Conservation (phyloP, 2,797 vertebrate species). For the Microtus californicus region DNA sequence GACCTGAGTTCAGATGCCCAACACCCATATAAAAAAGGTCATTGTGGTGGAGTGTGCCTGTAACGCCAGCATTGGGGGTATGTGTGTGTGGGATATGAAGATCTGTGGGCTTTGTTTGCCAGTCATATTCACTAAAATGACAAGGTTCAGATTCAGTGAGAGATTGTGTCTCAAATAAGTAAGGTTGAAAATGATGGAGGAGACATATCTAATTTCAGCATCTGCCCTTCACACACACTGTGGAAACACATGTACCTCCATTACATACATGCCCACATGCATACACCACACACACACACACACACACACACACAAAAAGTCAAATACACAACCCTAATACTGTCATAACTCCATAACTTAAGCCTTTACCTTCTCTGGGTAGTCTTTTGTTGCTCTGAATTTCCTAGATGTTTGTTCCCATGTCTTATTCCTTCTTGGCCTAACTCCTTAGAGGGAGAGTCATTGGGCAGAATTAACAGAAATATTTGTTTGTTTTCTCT, state of each 20-base stretch:
- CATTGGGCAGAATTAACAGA: neutral
- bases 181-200: neutral
- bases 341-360: neutral
- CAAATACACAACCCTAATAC: neutral
- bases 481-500: neutral
- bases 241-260: neutral
- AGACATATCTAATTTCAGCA: neutral
- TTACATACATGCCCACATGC: no score
- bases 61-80: neutral
- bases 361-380: neutral
- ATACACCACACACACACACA: neutral
- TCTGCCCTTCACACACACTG: neutral
- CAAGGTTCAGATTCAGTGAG: neutral
- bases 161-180: neutral
- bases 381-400: neutral
- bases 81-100: neutral
- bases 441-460: neutral
- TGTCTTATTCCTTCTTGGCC: neutral
- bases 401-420: neutral
- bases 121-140: neutral
- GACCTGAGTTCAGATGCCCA: neutral
- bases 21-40: neutral
- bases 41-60: neutral
- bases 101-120: neutral
- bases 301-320: neutral